phyloP scores from a whole-genome alignment of 2,797 vertebrate genomes.

The Galago senegalensis region DNA sequence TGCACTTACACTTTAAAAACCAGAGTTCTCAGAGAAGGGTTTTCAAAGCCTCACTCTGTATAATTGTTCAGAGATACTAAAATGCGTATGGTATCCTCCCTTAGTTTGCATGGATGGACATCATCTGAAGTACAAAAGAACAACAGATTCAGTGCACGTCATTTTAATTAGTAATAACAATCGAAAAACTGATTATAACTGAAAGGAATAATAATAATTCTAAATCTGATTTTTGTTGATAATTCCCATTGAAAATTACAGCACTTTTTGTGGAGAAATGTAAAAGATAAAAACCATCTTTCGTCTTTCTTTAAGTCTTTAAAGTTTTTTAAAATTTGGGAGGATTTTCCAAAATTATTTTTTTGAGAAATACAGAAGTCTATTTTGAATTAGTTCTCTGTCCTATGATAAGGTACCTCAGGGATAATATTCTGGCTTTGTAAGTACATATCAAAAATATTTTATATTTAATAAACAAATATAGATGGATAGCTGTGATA shows the following conservation, averaged over 20 bases:
- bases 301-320: neutral
- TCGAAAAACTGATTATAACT: neutral
- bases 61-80: neutral
- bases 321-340: neutral
- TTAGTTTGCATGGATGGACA: neutral
- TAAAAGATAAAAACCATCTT: neutral
- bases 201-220: neutral
- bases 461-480: neutral
- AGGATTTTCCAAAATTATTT: neutral
- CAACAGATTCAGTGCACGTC: neutral
- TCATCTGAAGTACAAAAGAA: neutral
- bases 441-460: neutral
- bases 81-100: neutral
- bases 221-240: neutral
- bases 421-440: neutral
- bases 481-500: neutral
- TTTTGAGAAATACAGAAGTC: neutral
- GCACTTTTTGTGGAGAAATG: neutral
- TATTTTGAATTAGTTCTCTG: neutral
- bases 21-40: neutral
- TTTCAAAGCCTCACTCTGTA: neutral
- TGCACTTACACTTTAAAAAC: neutral
- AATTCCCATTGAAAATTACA: neutral
- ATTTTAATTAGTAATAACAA: neutral
- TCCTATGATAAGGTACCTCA: neutral